Evolutionary conservation across 1,140 invertebrate species (phyloP).

Genomic region (Neotoxoptera formosana): DNA sequence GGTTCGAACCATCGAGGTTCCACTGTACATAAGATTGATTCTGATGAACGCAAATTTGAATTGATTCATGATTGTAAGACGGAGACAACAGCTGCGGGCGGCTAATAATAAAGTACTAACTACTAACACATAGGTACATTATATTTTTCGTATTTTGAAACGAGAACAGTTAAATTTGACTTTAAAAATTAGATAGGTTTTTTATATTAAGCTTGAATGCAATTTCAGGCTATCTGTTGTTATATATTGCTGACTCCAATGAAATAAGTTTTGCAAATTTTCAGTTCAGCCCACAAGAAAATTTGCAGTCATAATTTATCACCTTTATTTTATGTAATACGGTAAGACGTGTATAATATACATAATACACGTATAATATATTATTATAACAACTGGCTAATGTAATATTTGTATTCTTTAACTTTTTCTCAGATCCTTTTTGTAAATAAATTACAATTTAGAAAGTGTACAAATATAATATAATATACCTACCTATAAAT

Average conservation of each 20-base stretch:
- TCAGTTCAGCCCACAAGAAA: not conserved
- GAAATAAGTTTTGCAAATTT: not conserved
- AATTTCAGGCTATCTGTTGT: not conserved
- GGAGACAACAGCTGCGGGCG: no score
- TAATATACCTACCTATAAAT: not conserved
- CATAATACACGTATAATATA: not conserved
- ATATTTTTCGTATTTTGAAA: not conserved
- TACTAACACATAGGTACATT: not conserved
- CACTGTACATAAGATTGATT: not conserved
- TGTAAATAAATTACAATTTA: constrained; percentile 17
- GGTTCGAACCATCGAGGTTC: no score
- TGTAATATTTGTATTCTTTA: not conserved
- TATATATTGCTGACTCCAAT: not conserved
- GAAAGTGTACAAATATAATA: not conserved
- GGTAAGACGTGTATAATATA: not conserved
- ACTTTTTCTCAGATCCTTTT: not conserved
- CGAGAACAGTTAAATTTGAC: not conserved
- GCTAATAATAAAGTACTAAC: not conserved
- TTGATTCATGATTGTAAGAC: not conserved
- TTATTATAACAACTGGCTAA: not conserved
- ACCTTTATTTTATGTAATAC: not conserved
- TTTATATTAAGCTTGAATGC: not conserved
- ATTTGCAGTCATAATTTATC: not conserved
- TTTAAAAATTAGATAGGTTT: not conserved
- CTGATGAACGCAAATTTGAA: not conserved